phyloP scores from a whole-genome alignment of 1,140 invertebrate species.

The Eueides isabella region DNA sequence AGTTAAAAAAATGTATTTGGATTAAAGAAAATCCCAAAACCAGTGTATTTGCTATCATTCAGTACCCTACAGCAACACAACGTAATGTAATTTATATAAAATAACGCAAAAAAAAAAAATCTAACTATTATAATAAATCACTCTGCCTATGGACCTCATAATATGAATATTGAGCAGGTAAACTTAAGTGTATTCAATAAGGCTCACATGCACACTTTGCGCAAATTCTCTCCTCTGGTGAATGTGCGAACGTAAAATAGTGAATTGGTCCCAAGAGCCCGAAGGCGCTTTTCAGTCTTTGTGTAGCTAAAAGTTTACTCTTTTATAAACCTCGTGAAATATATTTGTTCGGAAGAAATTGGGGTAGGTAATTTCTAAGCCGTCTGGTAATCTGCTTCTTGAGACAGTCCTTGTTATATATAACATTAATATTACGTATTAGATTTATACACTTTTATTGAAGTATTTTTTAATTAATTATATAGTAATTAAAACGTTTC shows the following conservation, averaged over 20 bases:
- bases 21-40: no score
- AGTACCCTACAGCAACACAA: no score
- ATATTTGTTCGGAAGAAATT: conserved; percentile 47
- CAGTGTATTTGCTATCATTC: no score
- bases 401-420: not conserved
- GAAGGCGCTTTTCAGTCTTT: conserved; percentile 41
- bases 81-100: no score
- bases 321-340: conserved; percentile 48
- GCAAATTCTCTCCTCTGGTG: conserved; percentile 52
- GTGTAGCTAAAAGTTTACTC: conserved; percentile 45
- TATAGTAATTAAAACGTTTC: not conserved
- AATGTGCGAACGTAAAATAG: conserved; percentile 54
- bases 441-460: not conserved
- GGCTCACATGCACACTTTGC: conserved; percentile 59
- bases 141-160: not conserved
- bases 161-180: conserved; percentile 8
- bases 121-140: not conserved
- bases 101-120: not conserved
- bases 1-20: not conserved
- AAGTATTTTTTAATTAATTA: not conserved
- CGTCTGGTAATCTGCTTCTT: not conserved
- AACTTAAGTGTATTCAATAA: conserved; percentile 13
- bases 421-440: not conserved
- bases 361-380: conserved; percentile 4
- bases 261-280: conserved; percentile 52